Conservation (phyloP, 2,113 vertebrate genomes). For the Helogale parvula region DNA sequence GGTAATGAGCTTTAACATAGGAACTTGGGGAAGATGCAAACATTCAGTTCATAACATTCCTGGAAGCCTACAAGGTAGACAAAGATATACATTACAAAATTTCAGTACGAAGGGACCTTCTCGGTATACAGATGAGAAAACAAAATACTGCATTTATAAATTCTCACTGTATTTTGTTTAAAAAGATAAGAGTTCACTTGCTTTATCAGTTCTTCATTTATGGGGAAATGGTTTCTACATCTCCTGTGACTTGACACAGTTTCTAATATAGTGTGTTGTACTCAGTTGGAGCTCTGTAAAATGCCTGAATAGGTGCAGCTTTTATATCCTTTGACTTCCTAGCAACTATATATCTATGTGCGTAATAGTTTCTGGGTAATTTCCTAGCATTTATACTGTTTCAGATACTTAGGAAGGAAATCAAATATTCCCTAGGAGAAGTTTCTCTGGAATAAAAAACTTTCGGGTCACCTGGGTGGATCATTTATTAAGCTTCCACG, state of each 20-base stretch:
- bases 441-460: background rate
- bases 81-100: background rate
- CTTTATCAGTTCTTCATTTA: background rate
- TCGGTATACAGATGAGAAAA: background rate
- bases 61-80: background rate
- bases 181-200: background rate
- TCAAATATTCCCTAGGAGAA: background rate
- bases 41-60: background rate
- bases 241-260: background rate
- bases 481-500: no score
- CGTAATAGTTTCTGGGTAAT: background rate
- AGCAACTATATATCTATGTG: background rate
- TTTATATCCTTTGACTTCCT: constrained; percentile 31
- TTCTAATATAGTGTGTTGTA: background rate
- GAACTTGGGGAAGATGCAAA: background rate
- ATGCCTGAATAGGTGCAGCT: background rate
- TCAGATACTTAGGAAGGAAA: constrained; percentile 23
- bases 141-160: background rate
- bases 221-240: background rate
- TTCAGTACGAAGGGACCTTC: background rate
- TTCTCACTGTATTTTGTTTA: background rate
- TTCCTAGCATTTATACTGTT: background rate
- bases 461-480: background rate
- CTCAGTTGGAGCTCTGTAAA: background rate
- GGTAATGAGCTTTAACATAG: background rate